Evolutionary conservation across 1,140 invertebrate species (phyloP), one percentile per base, ranked within the genome.

Genomic region (Drosophila sproati): DNA sequence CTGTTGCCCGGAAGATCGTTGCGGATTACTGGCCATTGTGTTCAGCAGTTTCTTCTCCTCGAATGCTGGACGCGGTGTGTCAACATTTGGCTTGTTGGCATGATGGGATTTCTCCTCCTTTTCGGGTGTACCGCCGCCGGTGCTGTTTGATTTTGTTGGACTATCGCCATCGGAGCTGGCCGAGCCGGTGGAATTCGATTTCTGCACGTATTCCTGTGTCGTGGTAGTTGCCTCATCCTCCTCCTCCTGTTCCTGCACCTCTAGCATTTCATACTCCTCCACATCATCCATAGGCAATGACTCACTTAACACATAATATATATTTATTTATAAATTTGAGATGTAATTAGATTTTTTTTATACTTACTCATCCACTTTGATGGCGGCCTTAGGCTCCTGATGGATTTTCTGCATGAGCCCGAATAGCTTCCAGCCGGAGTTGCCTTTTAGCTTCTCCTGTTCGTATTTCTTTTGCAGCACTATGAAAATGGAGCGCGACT

Each of bases 381-480:
- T 0, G 3, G 56, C 51, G 39, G 10, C 7, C 59, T 91, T 91
- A 45, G 67, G 52, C 69, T 88, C 80, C 64, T 91, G 86, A 10
- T 92, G 91, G 5, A 92, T 92, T 56, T 92, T 73, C 37, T 92
- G 82, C 91, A 92, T 92, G 5, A 91, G 32, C 31, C 72, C 73
- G 35, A 92, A 92, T 6, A 92, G 48, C 41, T 92, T 92, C 91
- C 91, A 92, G 7, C 75, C 57, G 0, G 89, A 91, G 31, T 85
- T 83, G 0, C 81, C 82, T 61, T 92, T 92, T 0, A 80, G 28
- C 35, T 89, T 91, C 56, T 92, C 91, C 64, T 91, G 83, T 7
- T 92, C 87, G 34, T 91, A 92, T 77, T 92, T 92, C 55, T 92
- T 92, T 35, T 90, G 91, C 12, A 92, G 73, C 39, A 92, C 91